A percentile compares a stretch with the other conserved stretches of the same genome.
Conservation (phyloP, 2,797 vertebrate species). For the Thalassophryne amazonica region DNA sequence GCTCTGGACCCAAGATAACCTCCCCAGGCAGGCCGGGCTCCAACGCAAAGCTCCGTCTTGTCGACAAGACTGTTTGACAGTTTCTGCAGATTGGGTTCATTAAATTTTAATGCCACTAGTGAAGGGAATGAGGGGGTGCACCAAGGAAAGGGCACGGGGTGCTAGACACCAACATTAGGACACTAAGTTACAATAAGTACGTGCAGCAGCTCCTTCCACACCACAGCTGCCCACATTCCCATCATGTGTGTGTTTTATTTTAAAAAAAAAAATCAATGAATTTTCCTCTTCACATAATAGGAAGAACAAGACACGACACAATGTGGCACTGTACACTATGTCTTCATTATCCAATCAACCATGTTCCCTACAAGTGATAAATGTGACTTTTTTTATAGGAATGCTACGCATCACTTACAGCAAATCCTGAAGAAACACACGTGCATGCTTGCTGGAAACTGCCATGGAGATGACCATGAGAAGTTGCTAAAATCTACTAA, state of each 20-base stretch:
- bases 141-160: slow-evolving; percentile 7
- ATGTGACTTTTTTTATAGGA: background rate
- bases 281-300: background rate
- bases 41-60: slow-evolving; percentile 61
- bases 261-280: background rate
- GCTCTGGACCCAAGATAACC: slow-evolving; percentile 51
- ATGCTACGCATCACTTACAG: background rate
- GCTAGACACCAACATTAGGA: no score
- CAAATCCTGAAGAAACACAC: no score
- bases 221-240: slow-evolving; percentile 4
- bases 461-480: no score
- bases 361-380: background rate
- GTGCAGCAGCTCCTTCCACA: background rate
- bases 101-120: slow-evolving; percentile 55
- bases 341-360: background rate
- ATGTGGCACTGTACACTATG: background rate
- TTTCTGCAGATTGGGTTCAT: slow-evolving; percentile 53
- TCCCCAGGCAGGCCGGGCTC: slow-evolving; percentile 13
- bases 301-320: background rate
- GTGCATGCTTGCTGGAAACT: no score
- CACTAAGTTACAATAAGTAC: no score
- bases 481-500: no score
- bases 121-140: slow-evolving; percentile 28
- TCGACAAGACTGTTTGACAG: slow-evolving; percentile 57
- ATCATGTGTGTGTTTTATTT: slow-evolving; percentile 1